Evolutionary conservation across 2,113 vertebrate genomes (phyloP).

Genomic region (Coptodon bakossiorum): DNA sequence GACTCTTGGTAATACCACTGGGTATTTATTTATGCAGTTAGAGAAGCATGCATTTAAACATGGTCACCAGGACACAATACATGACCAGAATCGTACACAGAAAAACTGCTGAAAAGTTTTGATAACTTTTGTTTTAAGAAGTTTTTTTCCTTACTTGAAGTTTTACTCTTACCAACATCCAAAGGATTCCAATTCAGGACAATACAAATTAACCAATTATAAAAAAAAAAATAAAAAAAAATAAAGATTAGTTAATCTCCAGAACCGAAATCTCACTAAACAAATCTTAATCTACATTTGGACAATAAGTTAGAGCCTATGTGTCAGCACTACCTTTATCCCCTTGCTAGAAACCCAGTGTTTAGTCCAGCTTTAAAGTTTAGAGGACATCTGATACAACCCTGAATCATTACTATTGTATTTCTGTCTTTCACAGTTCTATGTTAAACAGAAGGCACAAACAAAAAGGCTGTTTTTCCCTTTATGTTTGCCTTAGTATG

Average conservation of each 20-base stretch:
- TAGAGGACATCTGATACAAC: not conserved
- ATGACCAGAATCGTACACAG: rapidly evolving
- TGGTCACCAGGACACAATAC: rapidly evolving
- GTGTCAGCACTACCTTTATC: rapidly evolving
- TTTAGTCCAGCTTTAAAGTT: not conserved
- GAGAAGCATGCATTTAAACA: not conserved
- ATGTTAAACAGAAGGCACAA: not conserved
- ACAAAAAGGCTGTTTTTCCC: not conserved
- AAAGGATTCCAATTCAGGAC: not conserved
- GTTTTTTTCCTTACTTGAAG: not conserved
- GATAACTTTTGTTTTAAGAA: not conserved
- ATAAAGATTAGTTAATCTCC: not conserved
- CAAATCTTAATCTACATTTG: not conserved
- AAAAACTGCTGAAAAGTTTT: not conserved
- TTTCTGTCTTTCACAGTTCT: not conserved
- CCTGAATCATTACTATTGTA: not conserved
- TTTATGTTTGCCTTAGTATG: not conserved
- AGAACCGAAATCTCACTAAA: rapidly evolving
- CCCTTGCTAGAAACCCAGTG: not conserved
- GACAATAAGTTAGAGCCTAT: not conserved
- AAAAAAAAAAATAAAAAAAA: not conserved
- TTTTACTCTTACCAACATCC: not conserved
- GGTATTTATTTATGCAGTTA: not conserved
- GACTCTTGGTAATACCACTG: rapidly evolving
- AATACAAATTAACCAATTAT: not conserved